These are phyloP conservation scores for Podarcis cretensis DNA, from an alignment of 2,113 vertebrate genomes.

Conservation along the genomic window DNA sequence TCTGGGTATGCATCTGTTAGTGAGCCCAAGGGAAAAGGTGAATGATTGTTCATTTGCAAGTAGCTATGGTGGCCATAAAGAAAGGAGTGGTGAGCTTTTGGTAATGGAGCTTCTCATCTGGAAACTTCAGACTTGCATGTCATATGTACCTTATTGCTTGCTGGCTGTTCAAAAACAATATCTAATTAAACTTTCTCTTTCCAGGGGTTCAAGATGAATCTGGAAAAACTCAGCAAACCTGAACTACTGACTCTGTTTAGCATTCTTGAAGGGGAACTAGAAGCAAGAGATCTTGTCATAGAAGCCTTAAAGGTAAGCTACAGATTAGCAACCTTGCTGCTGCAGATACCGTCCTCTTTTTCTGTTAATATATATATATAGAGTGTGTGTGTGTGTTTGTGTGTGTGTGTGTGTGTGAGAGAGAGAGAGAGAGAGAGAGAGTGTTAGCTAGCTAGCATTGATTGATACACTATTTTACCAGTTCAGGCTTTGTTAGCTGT, in stretches of 20 bases:
- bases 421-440: too few species aligned
- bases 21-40: constrained; percentile 49
- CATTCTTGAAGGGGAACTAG: constrained; percentile 95
- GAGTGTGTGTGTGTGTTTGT: too few species aligned
- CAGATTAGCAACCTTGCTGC: fast-evolving
- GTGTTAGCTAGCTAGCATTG: neutral
- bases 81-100: constrained; percentile 28
- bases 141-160: neutral
- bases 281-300: constrained; percentile 95
- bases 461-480: too few species aligned
- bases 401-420: too few species aligned
- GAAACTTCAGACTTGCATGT: constrained; percentile 17
- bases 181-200: constrained; percentile 27
- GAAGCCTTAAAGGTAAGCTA: constrained; percentile 93
- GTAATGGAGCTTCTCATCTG: constrained; percentile 6
- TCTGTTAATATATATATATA: too few species aligned
- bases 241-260: constrained; percentile 96
- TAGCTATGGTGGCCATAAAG: neutral
- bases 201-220: constrained; percentile 90
- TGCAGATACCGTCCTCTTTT: neutral
- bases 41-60: constrained; percentile 42
- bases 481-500: too few species aligned
- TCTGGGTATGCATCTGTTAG: neutral
- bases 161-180: neutral
- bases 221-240: constrained; percentile 94